phyloP scores from a whole-genome alignment of 2,797 vertebrate genomes.

The Gambusia yucatana region DNA sequence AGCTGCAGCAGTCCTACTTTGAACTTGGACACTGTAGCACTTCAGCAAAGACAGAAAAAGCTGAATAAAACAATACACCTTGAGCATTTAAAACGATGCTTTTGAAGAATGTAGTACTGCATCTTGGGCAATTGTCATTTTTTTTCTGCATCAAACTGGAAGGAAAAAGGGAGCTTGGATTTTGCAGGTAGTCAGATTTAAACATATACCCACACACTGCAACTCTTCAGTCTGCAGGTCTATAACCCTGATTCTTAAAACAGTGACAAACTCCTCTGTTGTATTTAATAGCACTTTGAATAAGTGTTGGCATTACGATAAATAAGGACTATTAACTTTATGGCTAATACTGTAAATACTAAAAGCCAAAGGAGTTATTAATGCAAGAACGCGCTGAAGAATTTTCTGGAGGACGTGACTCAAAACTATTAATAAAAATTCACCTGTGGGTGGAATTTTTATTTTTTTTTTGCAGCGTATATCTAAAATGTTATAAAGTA shows the following conservation, averaged over 20 bases:
- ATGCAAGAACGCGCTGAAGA: not conserved
- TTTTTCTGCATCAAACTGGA: not conserved
- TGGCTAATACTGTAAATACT: not conserved
- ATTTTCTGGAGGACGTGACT: no score
- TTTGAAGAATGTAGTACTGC: not conserved
- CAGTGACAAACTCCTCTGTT: not conserved
- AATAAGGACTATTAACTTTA: not conserved
- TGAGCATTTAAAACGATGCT: not conserved
- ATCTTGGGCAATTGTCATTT: not conserved
- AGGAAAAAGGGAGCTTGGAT: not conserved
- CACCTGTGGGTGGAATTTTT: no score
- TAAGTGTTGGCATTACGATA: not conserved
- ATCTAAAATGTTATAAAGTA: no score
- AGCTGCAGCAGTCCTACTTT: conserved; percentile 37
- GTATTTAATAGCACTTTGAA: not conserved
- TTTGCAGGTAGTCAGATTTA: not conserved
- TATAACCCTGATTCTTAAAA: not conserved
- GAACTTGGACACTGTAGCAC: conserved; percentile 20
- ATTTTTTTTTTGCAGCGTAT: no score
- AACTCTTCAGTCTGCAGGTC: not conserved
- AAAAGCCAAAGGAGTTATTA: not conserved
- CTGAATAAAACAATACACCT: not conserved
- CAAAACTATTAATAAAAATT: no score
- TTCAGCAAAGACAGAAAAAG: conserved; percentile 8
- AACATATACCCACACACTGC: not conserved